Evolutionary conservation across 2,113 vertebrate genomes (phyloP).

Genomic region (Narcine bancroftii): DNA sequence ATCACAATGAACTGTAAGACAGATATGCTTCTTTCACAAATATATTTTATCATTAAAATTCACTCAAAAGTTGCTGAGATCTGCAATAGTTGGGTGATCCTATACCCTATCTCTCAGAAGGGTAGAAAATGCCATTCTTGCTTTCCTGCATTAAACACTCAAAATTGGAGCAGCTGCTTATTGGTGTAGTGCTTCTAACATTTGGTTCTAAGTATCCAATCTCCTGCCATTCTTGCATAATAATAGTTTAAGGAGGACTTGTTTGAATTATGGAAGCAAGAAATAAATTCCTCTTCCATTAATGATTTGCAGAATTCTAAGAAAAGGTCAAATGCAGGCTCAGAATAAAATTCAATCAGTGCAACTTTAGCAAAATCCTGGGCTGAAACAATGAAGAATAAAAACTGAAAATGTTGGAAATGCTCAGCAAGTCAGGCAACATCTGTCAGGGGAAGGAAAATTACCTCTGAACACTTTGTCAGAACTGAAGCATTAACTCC

Average conservation of each 20-base stretch:
- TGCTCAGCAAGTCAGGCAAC: no score
- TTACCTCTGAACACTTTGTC: no score
- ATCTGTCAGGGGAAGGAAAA: no score
- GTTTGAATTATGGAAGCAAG: neutral
- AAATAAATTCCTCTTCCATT: neutral
- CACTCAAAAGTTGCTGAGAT: neutral
- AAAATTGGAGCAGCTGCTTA: no score
- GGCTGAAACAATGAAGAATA: no score
- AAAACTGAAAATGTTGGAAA: no score
- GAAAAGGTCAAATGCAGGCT: neutral
- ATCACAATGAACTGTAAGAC: neutral
- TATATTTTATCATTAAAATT: neutral
- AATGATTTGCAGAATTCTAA: neutral
- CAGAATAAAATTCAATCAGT: neutral
- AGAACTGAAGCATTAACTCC: no score
- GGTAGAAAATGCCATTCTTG: no score
- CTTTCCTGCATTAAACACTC: no score
- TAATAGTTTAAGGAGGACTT: neutral
- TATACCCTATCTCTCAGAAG: neutral
- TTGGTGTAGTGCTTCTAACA: no score
- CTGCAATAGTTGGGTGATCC: neutral
- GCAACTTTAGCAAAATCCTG: neutral
- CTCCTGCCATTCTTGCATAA: no score
- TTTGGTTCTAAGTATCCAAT: no score
- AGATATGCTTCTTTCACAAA: neutral